phyloP scores from a whole-genome alignment of 2,113 vertebrate species.

The Apodemus sylvaticus region DNA sequence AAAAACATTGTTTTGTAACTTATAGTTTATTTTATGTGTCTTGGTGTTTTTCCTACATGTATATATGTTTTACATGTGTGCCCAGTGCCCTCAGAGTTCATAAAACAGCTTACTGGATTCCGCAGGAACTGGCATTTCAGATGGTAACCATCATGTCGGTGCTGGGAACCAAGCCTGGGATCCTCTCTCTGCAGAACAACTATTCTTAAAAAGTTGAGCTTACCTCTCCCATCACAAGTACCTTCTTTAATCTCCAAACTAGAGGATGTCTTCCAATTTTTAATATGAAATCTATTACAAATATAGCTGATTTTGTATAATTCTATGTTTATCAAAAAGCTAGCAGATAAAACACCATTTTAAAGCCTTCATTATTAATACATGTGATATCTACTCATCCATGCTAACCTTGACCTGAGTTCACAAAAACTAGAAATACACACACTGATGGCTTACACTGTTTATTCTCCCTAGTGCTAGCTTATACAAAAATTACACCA shows the following conservation, averaged over 20 bases:
- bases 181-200: not conserved
- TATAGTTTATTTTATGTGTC: not conserved
- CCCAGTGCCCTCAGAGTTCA: not conserved
- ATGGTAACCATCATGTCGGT: not conserved
- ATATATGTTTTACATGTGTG: not conserved
- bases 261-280: slow-evolving; percentile 28
- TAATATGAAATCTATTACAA: not conserved
- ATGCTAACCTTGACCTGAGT: slow-evolving; percentile 36
- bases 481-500: slow-evolving; percentile 36
- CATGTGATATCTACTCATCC: slow-evolving; percentile 28
- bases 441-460: not conserved
- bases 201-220: not conserved
- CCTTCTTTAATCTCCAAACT: slow-evolving; percentile 59
- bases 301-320: not conserved
- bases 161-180: not conserved
- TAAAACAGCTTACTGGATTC: not conserved
- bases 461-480: slow-evolving; percentile 38
- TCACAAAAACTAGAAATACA: slow-evolving; percentile 51
- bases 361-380: slow-evolving; percentile 38
- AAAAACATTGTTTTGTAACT: not conserved
- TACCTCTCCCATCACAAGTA: not conserved
- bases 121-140: not conserved
- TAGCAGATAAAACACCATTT: slow-evolving; percentile 28
- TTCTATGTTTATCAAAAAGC: slow-evolving; percentile 42
- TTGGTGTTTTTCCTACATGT: not conserved